phyloP scores from a whole-genome alignment of 2,113 vertebrate species.

The Bettongia penicillata region DNA sequence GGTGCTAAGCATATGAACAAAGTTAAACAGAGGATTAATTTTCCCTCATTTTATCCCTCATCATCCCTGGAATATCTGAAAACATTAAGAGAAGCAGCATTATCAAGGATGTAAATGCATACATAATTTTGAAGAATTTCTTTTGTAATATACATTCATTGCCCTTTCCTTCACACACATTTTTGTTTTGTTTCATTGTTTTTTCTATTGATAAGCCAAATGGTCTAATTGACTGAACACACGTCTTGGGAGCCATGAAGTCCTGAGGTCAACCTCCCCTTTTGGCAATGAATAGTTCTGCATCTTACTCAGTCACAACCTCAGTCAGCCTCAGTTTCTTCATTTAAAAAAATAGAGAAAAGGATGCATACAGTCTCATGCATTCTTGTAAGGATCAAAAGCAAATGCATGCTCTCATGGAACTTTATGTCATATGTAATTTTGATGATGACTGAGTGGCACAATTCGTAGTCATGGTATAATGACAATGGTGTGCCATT shows the following conservation, averaged over 20 bases:
- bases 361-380: neutral
- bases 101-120: neutral
- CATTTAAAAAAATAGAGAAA: neutral
- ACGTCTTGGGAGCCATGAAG: neutral
- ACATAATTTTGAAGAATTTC: neutral
- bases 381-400: neutral
- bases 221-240: neutral
- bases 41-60: neutral
- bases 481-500: neutral
- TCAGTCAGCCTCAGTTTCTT: neutral
- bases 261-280: neutral
- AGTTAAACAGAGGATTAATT: neutral
- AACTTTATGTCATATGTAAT: neutral
- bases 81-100: neutral
- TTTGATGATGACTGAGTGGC: neutral
- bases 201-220: neutral
- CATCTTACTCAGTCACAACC: no score
- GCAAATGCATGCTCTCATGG: neutral
- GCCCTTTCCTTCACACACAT: neutral
- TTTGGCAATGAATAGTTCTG: neutral
- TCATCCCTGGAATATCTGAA: neutral
- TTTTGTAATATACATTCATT: neutral
- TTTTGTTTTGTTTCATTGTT: neutral
- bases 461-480: accelerated
- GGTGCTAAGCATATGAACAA: neutral